These are phyloP conservation scores for Spilogale gracilis DNA, from an alignment of 2,113 vertebrate species.

Conservation along the genomic window DNA sequence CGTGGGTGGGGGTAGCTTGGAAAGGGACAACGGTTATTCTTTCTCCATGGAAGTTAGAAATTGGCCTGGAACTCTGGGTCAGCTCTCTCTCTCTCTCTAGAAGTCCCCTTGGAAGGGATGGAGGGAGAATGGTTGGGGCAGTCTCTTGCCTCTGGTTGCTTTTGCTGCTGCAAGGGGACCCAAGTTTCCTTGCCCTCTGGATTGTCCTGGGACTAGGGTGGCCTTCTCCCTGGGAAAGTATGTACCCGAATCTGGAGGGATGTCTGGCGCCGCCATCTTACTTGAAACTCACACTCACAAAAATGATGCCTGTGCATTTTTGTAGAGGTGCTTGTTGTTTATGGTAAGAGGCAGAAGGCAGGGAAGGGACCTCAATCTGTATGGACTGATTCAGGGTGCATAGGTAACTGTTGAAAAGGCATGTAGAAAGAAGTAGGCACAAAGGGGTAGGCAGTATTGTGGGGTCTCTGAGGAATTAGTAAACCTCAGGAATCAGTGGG, in stretches of 20 bases:
- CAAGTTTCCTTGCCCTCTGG: neutral
- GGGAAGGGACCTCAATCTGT: neutral
- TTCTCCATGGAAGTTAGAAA: conserved; percentile 21
- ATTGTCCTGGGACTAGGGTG: neutral
- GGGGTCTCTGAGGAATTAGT: neutral
- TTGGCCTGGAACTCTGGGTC: neutral
- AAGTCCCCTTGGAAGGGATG: neutral
- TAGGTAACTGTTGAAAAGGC: neutral
- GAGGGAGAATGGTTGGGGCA: neutral
- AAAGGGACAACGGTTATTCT: neutral
- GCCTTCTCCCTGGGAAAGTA: neutral
- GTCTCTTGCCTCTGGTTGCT: neutral
- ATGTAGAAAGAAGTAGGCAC: neutral
- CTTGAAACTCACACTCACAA: conserved; percentile 3
- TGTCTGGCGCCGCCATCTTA: conserved; percentile 75
- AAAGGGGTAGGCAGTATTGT: neutral
- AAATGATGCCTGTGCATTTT: neutral
- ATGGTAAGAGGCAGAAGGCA: neutral
- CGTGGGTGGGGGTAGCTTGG: neutral
- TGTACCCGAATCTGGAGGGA: neutral
- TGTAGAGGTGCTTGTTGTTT: neutral
- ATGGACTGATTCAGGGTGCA: neutral
- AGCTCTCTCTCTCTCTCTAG: neutral
- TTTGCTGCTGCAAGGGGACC: neutral
- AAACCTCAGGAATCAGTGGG: neutral